These are phyloP conservation scores for Galeopsomyia nigrocyanea DNA, from an alignment of 2,888 invertebrate genomes.

Conservation along the genomic window DNA sequence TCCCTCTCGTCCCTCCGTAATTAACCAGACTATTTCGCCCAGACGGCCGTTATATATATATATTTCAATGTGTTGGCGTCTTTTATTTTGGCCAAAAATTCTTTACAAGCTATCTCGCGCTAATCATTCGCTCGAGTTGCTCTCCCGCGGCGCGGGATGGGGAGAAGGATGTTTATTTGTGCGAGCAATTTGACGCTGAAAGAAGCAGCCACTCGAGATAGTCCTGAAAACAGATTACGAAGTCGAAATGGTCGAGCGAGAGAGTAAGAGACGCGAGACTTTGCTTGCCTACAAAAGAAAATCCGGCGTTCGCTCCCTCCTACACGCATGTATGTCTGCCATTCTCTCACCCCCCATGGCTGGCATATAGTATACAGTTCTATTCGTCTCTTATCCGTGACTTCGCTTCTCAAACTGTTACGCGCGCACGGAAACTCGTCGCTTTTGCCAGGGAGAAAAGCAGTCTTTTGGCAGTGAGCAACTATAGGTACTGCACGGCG, in stretches of 20 bases:
- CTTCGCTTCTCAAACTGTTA: slow-evolving; percentile 31
- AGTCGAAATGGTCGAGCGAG: slow-evolving; percentile 22
- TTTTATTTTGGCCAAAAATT: no score
- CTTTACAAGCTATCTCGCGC: no score
- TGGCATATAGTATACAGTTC: background rate
- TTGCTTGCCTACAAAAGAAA: slow-evolving; percentile 34
- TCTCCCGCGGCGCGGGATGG: background rate
- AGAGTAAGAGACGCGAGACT: slow-evolving; percentile 24
- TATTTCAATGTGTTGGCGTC: no score
- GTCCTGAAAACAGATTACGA: slow-evolving; percentile 33
- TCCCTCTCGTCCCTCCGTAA: no score
- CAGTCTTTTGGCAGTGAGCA: slow-evolving; percentile 1
- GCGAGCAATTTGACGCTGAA: no score
- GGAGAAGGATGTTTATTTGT: background rate
- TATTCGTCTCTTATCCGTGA: slow-evolving; percentile 16
- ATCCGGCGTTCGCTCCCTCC: background rate
- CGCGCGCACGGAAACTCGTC: background rate
- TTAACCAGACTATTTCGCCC: no score
- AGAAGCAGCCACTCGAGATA: background rate
- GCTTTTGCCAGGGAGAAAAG: slow-evolving; percentile 18
- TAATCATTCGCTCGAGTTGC: no score
- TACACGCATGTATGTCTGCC: no score
- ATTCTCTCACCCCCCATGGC: no score
- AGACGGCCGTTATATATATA: background rate
- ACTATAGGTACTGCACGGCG: background rate